These are phyloP conservation scores for Balanococcus diminutus DNA, from an alignment of 2,888 invertebrate genomes.

Conservation along the genomic window DNA sequence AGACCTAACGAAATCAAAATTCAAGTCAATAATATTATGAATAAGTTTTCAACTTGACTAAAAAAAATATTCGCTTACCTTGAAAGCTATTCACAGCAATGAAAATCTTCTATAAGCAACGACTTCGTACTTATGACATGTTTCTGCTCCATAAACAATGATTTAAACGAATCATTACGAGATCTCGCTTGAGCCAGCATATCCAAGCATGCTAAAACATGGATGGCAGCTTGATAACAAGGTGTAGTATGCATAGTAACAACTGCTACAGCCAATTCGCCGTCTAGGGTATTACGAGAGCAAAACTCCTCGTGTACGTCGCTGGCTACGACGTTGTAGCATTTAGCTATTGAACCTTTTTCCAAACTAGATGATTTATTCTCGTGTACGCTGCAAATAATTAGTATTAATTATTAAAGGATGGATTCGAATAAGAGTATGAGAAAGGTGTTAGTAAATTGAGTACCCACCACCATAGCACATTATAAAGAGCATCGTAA, in stretches of 20 bases:
- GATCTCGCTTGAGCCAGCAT: constrained; percentile 73
- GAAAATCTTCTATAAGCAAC: constrained; percentile 80
- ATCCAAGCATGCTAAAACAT: constrained; percentile 87
- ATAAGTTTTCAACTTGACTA: neutral
- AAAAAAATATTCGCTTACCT: constrained; percentile 64
- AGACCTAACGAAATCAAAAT: constrained; percentile 65
- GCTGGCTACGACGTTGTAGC: constrained; percentile 52
- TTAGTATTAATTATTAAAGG: neutral
- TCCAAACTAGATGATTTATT: neutral
- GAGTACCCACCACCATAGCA: constrained; percentile 81
- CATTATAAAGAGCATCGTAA: constrained; percentile 90
- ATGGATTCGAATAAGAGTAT: neutral
- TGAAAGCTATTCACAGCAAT: constrained; percentile 87
- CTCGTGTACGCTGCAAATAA: constrained; percentile 1
- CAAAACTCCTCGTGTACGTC: constrained; percentile 38
- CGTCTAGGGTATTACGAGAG: constrained; percentile 56
- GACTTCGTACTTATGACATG: constrained; percentile 66
- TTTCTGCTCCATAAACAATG: constrained; percentile 61
- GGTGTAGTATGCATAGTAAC: constrained; percentile 73
- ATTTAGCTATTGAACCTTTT: constrained; percentile 1
- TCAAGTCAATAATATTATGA: no score
- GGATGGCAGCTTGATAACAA: constrained; percentile 86
- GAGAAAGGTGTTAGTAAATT: neutral
- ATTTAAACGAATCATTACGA: constrained; percentile 68
- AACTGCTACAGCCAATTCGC: constrained; percentile 79